Conservation (phyloP, 2,797 vertebrate genomes). For the Pelochelys cantorii region DNA sequence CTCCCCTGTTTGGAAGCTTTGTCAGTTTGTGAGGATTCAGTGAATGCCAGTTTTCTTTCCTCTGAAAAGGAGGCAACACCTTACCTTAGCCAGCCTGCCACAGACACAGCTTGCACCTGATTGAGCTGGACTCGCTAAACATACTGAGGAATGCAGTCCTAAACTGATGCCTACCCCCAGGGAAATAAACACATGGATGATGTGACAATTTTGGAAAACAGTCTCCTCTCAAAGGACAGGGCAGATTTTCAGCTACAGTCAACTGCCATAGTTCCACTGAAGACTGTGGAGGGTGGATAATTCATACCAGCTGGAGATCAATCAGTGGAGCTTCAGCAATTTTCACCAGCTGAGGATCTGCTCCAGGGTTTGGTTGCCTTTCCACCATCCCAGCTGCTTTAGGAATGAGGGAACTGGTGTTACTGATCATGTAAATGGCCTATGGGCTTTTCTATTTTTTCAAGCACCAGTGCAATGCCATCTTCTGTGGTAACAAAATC, state of each 20-base stretch:
- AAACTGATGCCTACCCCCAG: background rate
- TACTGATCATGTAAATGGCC: background rate
- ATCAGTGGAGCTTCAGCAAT: background rate
- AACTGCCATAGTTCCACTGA: background rate
- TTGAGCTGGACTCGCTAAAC: background rate
- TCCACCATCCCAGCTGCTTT: background rate
- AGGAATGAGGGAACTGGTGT: background rate
- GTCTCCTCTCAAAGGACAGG: background rate
- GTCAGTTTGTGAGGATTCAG: background rate
- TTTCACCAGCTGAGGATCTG: background rate
- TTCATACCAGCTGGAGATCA: background rate
- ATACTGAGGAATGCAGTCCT: background rate
- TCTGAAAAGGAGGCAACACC: accelerated
- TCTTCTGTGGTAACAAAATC: conserved; percentile 22
- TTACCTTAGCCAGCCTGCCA: background rate
- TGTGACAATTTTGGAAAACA: background rate
- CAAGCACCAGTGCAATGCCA: background rate
- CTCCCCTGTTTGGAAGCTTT: background rate
- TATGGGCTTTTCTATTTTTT: background rate
- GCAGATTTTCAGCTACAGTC: background rate
- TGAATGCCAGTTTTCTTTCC: background rate
- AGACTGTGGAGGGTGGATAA: background rate
- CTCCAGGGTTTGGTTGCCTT: background rate
- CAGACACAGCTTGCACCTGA: background rate
- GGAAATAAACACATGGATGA: accelerated